Evolutionary conservation across 2,888 invertebrate species (phyloP), one percentile per base, ranked within the genome.

Genomic region (Leucania comma): DNA sequence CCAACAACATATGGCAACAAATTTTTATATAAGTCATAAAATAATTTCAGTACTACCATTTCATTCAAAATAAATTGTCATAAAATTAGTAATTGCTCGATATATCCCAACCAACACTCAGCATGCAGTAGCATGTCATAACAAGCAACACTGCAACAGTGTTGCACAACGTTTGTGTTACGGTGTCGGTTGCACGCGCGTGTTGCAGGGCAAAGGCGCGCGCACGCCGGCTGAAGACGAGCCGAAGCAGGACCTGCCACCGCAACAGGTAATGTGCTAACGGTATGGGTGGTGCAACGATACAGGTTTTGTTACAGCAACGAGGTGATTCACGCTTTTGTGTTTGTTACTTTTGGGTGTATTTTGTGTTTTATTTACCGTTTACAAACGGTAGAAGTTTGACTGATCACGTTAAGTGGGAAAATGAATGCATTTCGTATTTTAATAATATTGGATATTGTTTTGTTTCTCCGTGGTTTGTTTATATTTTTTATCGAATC

Each of bases 161-260:
- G 77, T 77, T 61, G 72, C 63, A 53, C 20, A 50, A 78, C 35
- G 74, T 83, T 75, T 87, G 85, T 88, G 91, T 93, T 87, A 93
- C 91, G 93, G 94, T 92, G 94, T 91, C 76, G 92, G 93, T 86
- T 87, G 89, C 88, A 87, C 87, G 89, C 70, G 86, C 88, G 91
- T 94, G 93, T 95, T 95, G 86, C 95, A 95, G 95, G 95, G 95
- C 82, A 95, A 95, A 88, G 94, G 93, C 65, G 93, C 93, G 91
- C 92, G 94, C 68, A 91, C 93, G 68, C 93, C 94, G 86, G 91
- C 90, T 61, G 93, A 92, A n/a, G 94, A 92, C 75, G 92, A 90
- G 58, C 93, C 90, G 73, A 96, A 90, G 74, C 84, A 72, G 61
- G 91, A 89, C 38, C 83, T 78, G 54, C 74, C 83, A 54, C 86